Base-by-base conservation (phyloP, 2,797 vertebrate genomes). In the Setipinna tenuifilis region DNA sequence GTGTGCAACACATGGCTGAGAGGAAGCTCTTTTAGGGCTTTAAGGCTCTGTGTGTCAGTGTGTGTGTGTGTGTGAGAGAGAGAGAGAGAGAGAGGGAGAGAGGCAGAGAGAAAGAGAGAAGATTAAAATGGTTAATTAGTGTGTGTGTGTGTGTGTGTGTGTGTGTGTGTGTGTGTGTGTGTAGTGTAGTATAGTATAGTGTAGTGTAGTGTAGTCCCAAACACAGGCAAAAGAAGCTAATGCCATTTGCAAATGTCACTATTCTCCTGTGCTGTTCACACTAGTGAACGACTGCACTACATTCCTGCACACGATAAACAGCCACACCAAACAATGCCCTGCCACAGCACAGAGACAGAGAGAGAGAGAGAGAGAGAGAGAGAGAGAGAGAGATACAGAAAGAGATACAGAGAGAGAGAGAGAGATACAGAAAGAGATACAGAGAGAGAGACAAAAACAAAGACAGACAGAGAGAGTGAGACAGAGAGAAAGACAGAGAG, bases 231-330 rank as follows among this genome's bases (percentile, higher is more conserved):
- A 59, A 41, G 71, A 17, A 78, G 19, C 31, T 44, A 25, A 35
- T 21, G 35, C 41, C 71, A 41, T 41, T 44, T 41, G 44, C 44
- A 78, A 44, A 19, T 9, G 35, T 35, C 14, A 5, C 31, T 35
- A 17, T 31, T 44, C 17, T 21, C 17, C 71, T 41, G 31, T 21
- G 71, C 41, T 44, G 71, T 78, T 21, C 7, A 78, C 71, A 19
- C 35, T 41, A 78, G 31, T 78, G 71, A 19, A 78, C 17, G 21
- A 10, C 16, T 44, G 31, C 31, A 44, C 71, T 44, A 35, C 31
- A 78, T 78, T 78, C 71, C 71, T 78, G 71, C 3, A 17, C 31
- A 78, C 17, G 17, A 78, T 78, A 82, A 54, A 78, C 31, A 78
- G 35, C 35, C 35, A 78, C 16, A 78, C 35, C 19, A 35, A 78